These are phyloP conservation scores for Crocuta crocuta DNA, from an alignment of 2,113 vertebrate genomes.

Conservation along the genomic window DNA sequence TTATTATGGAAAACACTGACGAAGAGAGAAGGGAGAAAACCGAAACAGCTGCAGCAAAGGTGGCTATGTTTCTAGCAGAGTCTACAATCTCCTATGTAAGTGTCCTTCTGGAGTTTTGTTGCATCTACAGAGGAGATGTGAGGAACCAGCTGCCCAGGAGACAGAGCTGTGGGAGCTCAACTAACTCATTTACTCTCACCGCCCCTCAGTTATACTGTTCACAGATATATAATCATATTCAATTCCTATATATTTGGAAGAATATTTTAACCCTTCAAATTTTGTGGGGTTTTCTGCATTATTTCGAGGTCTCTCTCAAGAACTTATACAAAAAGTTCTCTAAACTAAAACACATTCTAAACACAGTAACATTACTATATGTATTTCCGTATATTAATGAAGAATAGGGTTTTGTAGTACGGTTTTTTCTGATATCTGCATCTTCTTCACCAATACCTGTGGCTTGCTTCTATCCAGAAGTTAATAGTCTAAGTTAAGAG, in stretches of 20 bases:
- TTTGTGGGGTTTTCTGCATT: neutral
- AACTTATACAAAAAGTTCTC: neutral
- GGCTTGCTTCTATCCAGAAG: neutral
- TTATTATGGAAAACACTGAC: neutral
- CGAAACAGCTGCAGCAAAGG: neutral
- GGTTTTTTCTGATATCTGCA: neutral
- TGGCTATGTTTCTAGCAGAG: neutral
- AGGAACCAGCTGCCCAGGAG: neutral
- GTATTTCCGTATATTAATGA: neutral
- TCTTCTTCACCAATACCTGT: neutral
- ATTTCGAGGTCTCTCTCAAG: neutral
- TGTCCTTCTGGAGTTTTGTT: neutral
- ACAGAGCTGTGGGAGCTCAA: neutral
- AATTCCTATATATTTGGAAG: neutral
- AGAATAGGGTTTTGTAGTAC: neutral
- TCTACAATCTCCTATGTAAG: neutral
- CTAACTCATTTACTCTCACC: neutral
- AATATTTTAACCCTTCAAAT: neutral
- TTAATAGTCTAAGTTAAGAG: neutral
- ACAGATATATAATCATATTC: neutral
- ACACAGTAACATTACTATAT: neutral
- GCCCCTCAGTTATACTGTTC: neutral
- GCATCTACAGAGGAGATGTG: neutral
- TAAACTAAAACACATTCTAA: neutral
- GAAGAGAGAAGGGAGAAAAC: neutral